A percentile compares a stretch with the other conserved stretches of the same genome.
These are phyloP conservation scores for Marmota monax DNA, from an alignment of 2,113 vertebrate species.

Conservation along the genomic window DNA sequence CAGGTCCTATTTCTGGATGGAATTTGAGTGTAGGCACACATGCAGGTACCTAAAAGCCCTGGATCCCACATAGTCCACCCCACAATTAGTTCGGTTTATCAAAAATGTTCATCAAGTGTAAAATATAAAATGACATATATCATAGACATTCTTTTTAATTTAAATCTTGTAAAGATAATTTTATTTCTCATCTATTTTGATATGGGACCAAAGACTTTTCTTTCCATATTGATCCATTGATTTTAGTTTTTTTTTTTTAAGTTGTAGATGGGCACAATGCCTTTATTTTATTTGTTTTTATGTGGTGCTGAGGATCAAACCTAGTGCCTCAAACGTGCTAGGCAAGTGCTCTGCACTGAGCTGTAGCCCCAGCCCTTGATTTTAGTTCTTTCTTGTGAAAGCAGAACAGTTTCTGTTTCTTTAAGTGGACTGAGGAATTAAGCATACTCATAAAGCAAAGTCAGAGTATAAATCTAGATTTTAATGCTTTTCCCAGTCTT, in stretches of 20 bases:
- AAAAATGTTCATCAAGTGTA: neutral
- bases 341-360: too few species aligned
- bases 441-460: neutral
- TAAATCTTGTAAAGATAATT: neutral
- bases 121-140: neutral
- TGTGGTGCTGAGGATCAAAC: too few species aligned
- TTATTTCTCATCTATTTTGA: neutral
- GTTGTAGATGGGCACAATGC: too few species aligned
- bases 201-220: neutral
- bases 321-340: too few species aligned
- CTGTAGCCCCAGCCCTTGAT: neutral
- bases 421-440: neutral
- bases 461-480: neutral
- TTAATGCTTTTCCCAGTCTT: neutral
- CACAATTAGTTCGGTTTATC: neutral
- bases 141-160: constrained; percentile 39
- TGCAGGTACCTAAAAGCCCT: neutral
- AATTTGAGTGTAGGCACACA: fast-evolving
- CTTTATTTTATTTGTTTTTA: too few species aligned
- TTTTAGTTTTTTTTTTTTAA: neutral
- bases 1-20: neutral
- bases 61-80: neutral
- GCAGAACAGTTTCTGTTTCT: constrained; percentile 1
- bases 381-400: neutral
- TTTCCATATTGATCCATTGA: neutral